phyloP scores from a whole-genome alignment of 2,797 vertebrate genomes.

The Heteromormyrus szaboi region DNA sequence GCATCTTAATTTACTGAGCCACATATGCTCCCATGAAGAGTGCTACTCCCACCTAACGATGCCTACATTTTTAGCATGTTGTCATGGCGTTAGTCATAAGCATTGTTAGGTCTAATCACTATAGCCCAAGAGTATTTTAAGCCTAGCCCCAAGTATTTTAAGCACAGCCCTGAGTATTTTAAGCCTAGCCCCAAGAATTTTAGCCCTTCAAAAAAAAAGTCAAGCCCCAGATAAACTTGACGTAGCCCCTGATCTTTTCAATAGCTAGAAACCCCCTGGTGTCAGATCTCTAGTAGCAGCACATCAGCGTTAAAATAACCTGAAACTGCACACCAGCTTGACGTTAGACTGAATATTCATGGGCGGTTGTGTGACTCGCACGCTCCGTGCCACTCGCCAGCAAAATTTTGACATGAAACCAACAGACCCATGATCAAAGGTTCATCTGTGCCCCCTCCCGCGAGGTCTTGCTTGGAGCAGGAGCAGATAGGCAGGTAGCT shows the following conservation, averaged over 20 bases:
- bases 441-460: not conserved
- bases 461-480: not conserved
- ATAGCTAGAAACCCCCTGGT: not conserved
- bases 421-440: slow-evolving; percentile 7
- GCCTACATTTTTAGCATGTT: not conserved
- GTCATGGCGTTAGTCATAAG: not conserved
- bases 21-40: not conserved
- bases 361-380: not conserved
- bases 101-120: not conserved
- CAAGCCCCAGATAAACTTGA: not conserved
- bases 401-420: not conserved
- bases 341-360: not conserved
- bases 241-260: not conserved
- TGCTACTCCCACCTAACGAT: not conserved
- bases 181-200: too few species aligned
- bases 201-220: too few species aligned
- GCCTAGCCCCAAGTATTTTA: too few species aligned
- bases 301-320: not conserved
- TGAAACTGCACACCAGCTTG: not conserved
- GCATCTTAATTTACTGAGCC: not conserved
- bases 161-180: too few species aligned
- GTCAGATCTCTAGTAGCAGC: not conserved
- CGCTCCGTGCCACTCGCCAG: not conserved
- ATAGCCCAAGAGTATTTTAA: not conserved
- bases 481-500: too few species aligned